phyloP scores from a whole-genome alignment of 2,113 vertebrate species.

The Eulacestoma nigropectus region DNA sequence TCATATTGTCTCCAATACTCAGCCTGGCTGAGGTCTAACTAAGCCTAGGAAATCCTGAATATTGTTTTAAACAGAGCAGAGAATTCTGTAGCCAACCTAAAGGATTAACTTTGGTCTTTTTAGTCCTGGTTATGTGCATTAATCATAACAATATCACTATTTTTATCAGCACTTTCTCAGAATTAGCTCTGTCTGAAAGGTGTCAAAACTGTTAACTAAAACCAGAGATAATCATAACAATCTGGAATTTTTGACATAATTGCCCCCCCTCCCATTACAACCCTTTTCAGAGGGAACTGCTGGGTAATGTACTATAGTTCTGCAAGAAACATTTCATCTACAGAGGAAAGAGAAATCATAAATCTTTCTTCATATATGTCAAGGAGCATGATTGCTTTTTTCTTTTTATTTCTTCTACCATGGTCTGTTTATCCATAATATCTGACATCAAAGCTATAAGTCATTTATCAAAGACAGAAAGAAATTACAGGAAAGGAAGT shows the following conservation, averaged over 20 bases:
- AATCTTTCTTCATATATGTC: not conserved
- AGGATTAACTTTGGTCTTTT: not conserved
- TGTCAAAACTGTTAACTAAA: not conserved
- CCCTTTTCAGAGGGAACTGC: not conserved
- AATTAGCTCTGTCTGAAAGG: not conserved
- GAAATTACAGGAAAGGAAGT: not conserved
- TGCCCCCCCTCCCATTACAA: not conserved
- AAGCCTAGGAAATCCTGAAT: not conserved
- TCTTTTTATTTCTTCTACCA: not conserved
- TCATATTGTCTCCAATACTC: not conserved
- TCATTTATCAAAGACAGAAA: conserved; percentile 15
- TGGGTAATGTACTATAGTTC: not conserved
- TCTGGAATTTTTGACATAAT: not conserved
- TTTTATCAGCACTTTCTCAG: not conserved
- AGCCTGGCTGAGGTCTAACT: not conserved
- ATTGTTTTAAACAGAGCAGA: not conserved
- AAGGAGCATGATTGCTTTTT: not conserved
- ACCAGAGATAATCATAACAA: not conserved
- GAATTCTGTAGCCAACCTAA: not conserved
- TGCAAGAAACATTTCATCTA: not conserved
- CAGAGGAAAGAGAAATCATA: not conserved
- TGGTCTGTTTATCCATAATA: not conserved
- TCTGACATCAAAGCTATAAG: not conserved
- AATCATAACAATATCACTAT: not conserved
- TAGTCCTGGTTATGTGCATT: not conserved